Evolutionary conservation across 2,113 vertebrate genomes (phyloP).

Genomic region (Trematomus loennbergii): DNA sequence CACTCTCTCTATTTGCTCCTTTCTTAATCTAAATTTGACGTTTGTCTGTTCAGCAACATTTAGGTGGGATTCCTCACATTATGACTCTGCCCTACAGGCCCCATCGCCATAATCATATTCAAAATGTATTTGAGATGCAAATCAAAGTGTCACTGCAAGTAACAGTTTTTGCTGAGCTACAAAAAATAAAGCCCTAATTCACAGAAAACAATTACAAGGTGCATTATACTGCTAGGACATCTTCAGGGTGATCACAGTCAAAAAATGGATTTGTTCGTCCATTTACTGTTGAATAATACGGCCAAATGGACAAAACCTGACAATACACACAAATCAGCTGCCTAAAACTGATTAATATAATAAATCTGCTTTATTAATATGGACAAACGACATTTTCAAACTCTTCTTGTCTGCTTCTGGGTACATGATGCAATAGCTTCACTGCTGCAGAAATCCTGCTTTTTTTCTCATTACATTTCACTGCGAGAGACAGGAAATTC

Average conservation of each 20-base stretch:
- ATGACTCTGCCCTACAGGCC: conserved; percentile 3
- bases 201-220: conserved; percentile 21
- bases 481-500: conserved; percentile 24
- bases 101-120: conserved; percentile 4
- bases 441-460: conserved; percentile 52
- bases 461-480: conserved; percentile 4
- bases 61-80: conserved; percentile 23
- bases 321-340: background rate
- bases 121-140: conserved; percentile 7
- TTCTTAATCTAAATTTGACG: conserved; percentile 54
- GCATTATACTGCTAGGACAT: background rate
- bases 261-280: background rate
- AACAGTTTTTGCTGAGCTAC: conserved; percentile 17
- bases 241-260: background rate
- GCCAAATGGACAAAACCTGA: background rate
- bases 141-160: conserved; percentile 9
- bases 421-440: conserved; percentile 52
- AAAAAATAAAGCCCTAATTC: conserved; percentile 5
- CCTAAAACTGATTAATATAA: background rate
- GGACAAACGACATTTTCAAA: conserved; percentile 62
- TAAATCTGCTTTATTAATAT: background rate
- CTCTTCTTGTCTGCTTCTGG: conserved; percentile 42
- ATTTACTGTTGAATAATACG: background rate
- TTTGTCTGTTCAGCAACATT: conserved; percentile 52
- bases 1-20: conserved; percentile 16